Evolutionary conservation across 2,797 vertebrate species (phyloP).

Genomic region (Sebastes dallii): DNA sequence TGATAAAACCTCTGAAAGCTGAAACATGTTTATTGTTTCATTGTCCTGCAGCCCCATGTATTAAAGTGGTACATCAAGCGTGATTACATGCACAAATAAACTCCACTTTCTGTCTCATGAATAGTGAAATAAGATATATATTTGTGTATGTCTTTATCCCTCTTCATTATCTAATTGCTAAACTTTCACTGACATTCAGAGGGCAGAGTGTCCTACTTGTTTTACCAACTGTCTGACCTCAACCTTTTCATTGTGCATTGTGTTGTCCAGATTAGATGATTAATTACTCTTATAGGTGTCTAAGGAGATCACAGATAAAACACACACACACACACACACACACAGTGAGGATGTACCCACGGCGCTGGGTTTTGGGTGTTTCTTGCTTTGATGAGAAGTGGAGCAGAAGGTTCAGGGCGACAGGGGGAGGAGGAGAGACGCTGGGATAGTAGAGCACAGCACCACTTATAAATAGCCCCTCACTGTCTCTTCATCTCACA

Average conservation of each 20-base stretch:
- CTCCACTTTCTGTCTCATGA: not conserved
- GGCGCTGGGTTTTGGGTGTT: slow-evolving; percentile 48
- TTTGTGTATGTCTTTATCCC: not conserved
- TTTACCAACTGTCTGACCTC: slow-evolving; percentile 36
- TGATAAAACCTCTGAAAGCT: not conserved
- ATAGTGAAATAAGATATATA: not conserved
- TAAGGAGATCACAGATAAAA: slow-evolving; percentile 37
- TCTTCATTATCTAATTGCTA: not conserved
- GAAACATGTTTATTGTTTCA: not conserved
- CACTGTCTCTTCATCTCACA: slow-evolving; percentile 41
- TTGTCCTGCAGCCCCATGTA: not conserved
- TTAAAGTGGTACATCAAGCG: too few relatives aligned
- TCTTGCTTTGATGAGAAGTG: slow-evolving; percentile 71
- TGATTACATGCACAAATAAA: not conserved
- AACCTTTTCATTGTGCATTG: slow-evolving; percentile 40
- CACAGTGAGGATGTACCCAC: slow-evolving; percentile 41
- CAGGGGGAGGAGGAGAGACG: slow-evolving; percentile 57
- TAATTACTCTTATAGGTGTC: slow-evolving; percentile 45
- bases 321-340: slow-evolving; percentile 6
- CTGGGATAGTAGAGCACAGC: slow-evolving; percentile 77
- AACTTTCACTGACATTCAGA: slow-evolving; percentile 30
- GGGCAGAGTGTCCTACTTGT: slow-evolving; percentile 63
- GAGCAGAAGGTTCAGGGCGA: slow-evolving; percentile 74
- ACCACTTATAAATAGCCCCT: slow-evolving; percentile 78
- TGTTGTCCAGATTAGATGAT: slow-evolving; percentile 56